Evolutionary conservation across 2,797 vertebrate species (phyloP), one percentile per base, ranked within the genome.

Genomic region (Falco novaeseelandiae): DNA sequence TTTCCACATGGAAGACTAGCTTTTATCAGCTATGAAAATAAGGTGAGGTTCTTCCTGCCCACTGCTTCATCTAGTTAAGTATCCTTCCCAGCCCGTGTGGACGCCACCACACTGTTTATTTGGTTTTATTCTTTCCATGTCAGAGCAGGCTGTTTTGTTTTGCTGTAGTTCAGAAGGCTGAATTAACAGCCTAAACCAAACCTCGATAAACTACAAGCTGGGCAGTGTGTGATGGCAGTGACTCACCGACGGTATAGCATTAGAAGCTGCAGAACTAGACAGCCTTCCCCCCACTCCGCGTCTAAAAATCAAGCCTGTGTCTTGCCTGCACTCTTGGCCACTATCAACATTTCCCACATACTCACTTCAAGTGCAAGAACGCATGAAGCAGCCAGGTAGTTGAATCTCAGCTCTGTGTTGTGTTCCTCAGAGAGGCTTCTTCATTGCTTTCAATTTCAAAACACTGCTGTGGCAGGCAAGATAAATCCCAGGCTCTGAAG

Each of bases 11-110:
- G 79, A n/a, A 77, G 62, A 36, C 30, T 12, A 25, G 49, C 65
- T 90, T 90, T 44, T 72, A 87, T 87, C 83, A 76, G 74, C 74
- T 52, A 21, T 19, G 58, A 74, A 86, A 87, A 49, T n/a, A 84
- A 80, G 87, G 69, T 62, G 80, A 58, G 79, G 83, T 27, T 84
- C 59, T 87, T 81, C 49, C 58, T 83, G 83, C 69, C 32, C 63
- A 9, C 26, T 61, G 63, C 58, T 82, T 58, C 81, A 52, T 36
- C 52, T 16, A 42, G 48, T 9, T 10, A 46, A 48, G 49, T 29
- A 27, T 57, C 69, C 38, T 84, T 65, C 69, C 49, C 73, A 32
- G 79, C 79, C 66, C 2, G 0, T 2, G 14, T 20, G 30, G 62
- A 40, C 26, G n/a, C 82, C 20, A 42, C 48, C n/a, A 14, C 78